Conservation (phyloP, 2,888 invertebrate genomes). For the Prosapia bicincta region DNA sequence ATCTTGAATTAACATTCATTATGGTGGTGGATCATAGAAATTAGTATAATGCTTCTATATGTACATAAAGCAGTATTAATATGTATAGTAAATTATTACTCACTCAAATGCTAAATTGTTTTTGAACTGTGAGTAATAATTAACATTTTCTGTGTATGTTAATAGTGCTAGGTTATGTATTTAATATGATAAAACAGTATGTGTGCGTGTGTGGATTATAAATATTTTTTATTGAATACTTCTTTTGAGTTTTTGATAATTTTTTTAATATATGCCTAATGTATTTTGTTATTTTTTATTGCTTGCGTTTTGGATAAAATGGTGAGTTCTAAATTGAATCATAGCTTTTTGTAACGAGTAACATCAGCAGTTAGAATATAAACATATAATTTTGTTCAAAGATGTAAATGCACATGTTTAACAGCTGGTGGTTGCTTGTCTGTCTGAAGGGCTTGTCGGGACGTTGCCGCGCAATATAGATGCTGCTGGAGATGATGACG, state of each 20-base stretch:
- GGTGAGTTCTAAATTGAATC: constrained; percentile 11
- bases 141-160: too few species aligned
- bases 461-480: constrained; percentile 47
- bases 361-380: neutral
- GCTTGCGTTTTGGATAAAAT: constrained; percentile 1
- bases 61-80: too few species aligned
- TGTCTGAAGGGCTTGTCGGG: constrained; percentile 34
- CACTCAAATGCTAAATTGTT: too few species aligned
- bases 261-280: neutral
- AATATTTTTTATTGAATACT: neutral
- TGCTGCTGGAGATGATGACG: constrained; percentile 89
- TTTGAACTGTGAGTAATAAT: too few species aligned
- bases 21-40: too few species aligned
- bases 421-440: constrained; percentile 2
- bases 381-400: neutral
- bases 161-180: too few species aligned
- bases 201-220: too few species aligned
- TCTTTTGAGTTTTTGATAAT: too few species aligned
- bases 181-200: too few species aligned
- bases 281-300: constrained; percentile 3
- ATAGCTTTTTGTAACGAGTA: neutral
- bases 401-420: neutral
- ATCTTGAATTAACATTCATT: too few species aligned
- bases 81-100: too few species aligned
- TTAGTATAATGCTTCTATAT: too few species aligned